Evolutionary conservation across 2,113 vertebrate genomes (phyloP).

Genomic region (Vicugna pacos): DNA sequence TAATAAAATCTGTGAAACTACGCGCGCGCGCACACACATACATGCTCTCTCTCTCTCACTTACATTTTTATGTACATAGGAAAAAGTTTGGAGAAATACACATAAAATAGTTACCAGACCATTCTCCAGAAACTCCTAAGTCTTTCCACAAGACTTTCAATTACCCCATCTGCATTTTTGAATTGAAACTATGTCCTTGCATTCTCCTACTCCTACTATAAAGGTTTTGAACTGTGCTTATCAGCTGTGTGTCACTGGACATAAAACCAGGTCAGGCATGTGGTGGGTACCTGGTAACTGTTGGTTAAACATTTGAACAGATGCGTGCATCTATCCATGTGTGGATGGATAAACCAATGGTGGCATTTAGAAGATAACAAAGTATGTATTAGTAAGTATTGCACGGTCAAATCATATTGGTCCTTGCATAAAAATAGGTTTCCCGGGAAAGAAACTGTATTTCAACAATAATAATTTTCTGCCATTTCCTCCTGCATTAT

Average conservation of each 20-base stretch:
- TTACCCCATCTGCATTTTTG: neutral
- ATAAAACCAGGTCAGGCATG: neutral
- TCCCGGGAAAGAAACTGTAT: neutral
- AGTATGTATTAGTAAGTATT: neutral
- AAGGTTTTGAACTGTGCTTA: neutral
- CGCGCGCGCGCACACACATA: neutral
- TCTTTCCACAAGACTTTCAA: neutral
- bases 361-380: neutral
- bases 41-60: neutral
- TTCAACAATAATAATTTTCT: neutral
- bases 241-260: neutral
- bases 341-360: neutral
- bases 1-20: neutral
- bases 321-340: neutral
- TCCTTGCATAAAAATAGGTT: neutral
- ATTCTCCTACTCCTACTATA: neutral
- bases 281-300: neutral
- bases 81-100: conserved; percentile 33
- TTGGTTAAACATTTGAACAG: neutral
- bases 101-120: conserved; percentile 11
- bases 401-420: neutral
- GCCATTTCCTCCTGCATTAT: neutral
- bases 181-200: neutral
- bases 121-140: conserved; percentile 47
- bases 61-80: neutral